Evolutionary conservation across 2,888 invertebrate species (phyloP).

Genomic region (Eupithecia vulgata): DNA sequence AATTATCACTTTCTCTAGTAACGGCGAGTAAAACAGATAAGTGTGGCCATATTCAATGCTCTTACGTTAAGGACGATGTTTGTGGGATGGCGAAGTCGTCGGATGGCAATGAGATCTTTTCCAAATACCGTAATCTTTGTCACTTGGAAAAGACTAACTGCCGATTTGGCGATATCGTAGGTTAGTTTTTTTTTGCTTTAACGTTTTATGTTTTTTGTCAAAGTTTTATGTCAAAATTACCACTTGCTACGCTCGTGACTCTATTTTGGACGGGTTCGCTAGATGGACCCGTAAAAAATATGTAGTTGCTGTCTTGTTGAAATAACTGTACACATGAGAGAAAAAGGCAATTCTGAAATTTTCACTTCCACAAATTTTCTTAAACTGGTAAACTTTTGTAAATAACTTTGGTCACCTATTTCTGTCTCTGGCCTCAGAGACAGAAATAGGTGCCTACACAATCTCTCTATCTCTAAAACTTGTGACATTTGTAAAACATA

Average conservation of each 20-base stretch:
- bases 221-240: no score
- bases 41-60: conserved; percentile 60
- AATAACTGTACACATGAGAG: not conserved
- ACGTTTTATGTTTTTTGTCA: no score
- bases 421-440: not conserved
- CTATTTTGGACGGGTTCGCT: not conserved
- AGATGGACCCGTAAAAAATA: not conserved
- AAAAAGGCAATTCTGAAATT: not conserved
- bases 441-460: no score
- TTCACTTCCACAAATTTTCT: not conserved
- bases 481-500: not conserved
- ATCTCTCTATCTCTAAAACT: not conserved
- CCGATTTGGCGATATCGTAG: conserved; percentile 39
- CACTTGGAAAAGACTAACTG: conserved; percentile 60
- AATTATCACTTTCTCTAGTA: conserved; percentile 15
- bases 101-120: conserved; percentile 47
- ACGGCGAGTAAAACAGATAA: conserved; percentile 29
- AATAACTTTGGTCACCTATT: not conserved
- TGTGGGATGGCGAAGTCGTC: conserved; percentile 55
- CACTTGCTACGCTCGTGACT: not conserved
- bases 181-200: conserved; percentile 44
- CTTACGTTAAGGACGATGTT: conserved; percentile 64
- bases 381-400: not conserved
- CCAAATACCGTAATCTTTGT: conserved; percentile 65
- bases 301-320: not conserved